Evolutionary conservation across 2,113 vertebrate species (phyloP), one percentile per base, ranked within the genome.

Genomic region (Bothrops jararaca): DNA sequence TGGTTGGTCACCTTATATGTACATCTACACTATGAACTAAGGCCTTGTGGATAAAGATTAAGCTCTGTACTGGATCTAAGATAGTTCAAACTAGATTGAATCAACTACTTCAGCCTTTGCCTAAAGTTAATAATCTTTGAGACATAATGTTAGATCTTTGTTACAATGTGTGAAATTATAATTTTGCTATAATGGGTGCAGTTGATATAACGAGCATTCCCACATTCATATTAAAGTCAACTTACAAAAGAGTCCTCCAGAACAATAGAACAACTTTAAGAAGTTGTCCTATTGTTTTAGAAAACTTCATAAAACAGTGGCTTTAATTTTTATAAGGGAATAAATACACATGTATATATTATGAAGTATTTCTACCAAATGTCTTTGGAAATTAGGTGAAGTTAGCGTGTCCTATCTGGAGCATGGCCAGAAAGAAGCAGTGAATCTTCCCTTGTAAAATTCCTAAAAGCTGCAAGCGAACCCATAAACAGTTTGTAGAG

Each of bases 401-500:
- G 96, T 97, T 97, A 98, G 96, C 97, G 96, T 95, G 94, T 97
- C 94, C 95, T 95, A 74, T 96, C 87, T 98, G 98, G 97, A 97
- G 93, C 18, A 0, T 34, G 42, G 97, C 98, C 98, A 98, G 96
- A 95, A 96, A 94, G 8, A 96, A 98, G 98, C 98, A 98, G 96
- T 97, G 97, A 97, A 97, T 97, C 96, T 97, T 98, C 97, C 97
- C 97, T 98, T 98, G 95, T 97, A 97, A 97, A 98, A 98, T 92
- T 45, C 96, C 96, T 92, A 95, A 97, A 97, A 97, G 97, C 97
- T 96, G 96, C 95, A 91, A 98, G 97, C 85, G 18, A 97, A 97
- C 97, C 94, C 95, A 98, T 98, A 98, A 98, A 98, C 98, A 98
- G 97, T 97, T 97, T 95, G 97, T 97, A 97, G 97, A 97, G 96